Conservation (phyloP, 2,113 vertebrate species). For the Nothocercus nigrocapillus region DNA sequence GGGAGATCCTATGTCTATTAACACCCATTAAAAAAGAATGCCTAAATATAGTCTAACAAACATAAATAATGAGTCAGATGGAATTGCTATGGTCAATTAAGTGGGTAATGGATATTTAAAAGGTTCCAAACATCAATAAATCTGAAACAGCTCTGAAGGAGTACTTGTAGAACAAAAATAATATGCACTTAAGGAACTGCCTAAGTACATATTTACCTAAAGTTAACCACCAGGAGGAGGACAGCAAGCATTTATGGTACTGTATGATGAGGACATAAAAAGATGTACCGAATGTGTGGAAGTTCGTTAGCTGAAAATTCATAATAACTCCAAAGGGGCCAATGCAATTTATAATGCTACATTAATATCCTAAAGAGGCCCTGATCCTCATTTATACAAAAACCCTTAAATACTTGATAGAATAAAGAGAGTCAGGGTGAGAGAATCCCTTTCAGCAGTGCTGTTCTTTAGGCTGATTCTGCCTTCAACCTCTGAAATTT, state of each 20-base stretch:
- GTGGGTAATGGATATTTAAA: conserved; percentile 63
- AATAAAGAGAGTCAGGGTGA: background rate
- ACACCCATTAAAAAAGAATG: background rate
- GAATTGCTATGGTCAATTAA: conserved; percentile 46
- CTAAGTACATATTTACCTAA: background rate
- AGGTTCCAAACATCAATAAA: conserved; percentile 56
- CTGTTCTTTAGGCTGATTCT: background rate
- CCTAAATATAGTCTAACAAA: conserved; percentile 58
- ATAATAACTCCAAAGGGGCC: background rate
- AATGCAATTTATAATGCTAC: background rate
- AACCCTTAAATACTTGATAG: background rate
- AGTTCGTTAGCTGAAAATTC: conserved; percentile 11
- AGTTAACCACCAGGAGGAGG: background rate
- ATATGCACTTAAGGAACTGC: conserved; percentile 20
- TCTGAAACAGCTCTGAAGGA: conserved; percentile 27
- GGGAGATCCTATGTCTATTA: conserved; percentile 21
- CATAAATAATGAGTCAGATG: conserved; percentile 60
- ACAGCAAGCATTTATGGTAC: background rate
- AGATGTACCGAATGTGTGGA: background rate
- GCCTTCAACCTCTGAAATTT: background rate
- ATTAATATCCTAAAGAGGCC: background rate
- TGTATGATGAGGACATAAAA: background rate
- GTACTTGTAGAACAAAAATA: conserved; percentile 53
- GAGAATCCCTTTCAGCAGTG: background rate
- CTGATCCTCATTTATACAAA: conserved; percentile 1